These are phyloP conservation scores for Lepidonotus clava DNA, from an alignment of 2,888 invertebrate genomes.

Conservation along the genomic window DNA sequence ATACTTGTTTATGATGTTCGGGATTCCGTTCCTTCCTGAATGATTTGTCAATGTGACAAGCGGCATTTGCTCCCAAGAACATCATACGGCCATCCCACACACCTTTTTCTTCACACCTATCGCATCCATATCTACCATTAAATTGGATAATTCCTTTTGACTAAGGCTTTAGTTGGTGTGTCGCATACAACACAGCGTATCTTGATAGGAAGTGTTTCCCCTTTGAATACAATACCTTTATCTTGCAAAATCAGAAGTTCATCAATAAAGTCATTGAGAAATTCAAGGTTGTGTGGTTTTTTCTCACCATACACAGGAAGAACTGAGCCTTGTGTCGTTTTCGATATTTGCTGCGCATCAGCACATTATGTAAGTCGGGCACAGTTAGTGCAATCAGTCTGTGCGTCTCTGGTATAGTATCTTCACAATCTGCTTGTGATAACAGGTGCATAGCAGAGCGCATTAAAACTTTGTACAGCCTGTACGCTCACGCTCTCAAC, in stretches of 20 bases:
- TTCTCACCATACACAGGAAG: no score
- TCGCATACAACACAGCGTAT: background rate
- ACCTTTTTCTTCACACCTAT: background rate
- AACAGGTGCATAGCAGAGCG: no score
- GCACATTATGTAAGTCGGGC: no score
- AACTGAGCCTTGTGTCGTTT: no score
- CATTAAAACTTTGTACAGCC: no score
- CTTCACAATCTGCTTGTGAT: no score
- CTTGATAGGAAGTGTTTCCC: background rate
- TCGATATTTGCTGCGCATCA: no score
- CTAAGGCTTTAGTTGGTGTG: background rate
- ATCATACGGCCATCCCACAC: background rate
- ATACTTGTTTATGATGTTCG: background rate
- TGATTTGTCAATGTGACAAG: background rate
- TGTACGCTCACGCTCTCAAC: no score
- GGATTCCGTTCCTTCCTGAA: background rate
- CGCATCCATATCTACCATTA: slow-evolving; percentile 21
- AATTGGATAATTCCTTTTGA: slow-evolving; percentile 6
- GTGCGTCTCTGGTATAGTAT: no score
- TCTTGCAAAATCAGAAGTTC: background rate
- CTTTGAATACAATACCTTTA: background rate
- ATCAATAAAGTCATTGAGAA: slow-evolving; percentile 5
- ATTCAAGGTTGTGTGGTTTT: background rate
- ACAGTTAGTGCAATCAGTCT: no score
- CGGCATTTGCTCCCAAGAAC: background rate